Percentiles rank a stretch among this genome's conserved stretches.
Evolutionary conservation across 2,888 invertebrate genomes (phyloP).

Genomic region (Leucophenga maculata): DNA sequence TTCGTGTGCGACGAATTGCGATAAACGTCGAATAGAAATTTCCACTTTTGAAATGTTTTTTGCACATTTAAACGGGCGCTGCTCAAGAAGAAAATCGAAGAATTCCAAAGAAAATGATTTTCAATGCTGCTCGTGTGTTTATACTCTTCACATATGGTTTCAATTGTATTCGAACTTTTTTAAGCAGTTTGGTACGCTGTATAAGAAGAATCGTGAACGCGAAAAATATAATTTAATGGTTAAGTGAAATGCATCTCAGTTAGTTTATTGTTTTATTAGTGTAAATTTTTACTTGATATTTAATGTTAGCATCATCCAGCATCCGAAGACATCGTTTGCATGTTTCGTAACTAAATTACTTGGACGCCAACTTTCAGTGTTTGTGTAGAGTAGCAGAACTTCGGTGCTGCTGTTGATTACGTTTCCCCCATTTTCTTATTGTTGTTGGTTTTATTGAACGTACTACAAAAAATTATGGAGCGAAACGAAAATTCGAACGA

Average conservation of each 20-base stretch:
- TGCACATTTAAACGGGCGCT: not conserved
- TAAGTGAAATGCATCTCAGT: no score
- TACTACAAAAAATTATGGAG: conserved; percentile 56
- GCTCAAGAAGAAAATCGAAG: not conserved
- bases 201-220: no score
- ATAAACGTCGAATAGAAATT: conserved; percentile 42
- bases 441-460: conserved; percentile 29
- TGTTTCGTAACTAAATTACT: no score
- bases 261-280: no score
- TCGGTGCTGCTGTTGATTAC: no score
- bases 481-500: conserved; percentile 58
- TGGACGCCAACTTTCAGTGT: no score
- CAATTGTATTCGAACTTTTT: not conserved
- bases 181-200: no score
- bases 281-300: no score
- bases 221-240: no score
- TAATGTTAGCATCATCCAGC: no score
- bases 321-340: no score
- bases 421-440: conserved; percentile 40
- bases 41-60: conserved; percentile 29
- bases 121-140: conserved; percentile 31
- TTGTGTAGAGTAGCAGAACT: no score
- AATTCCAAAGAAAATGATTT: conserved; percentile 52
- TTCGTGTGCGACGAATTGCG: conserved; percentile 4
- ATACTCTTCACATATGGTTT: not conserved